Percentiles rank a stretch among this genome's conserved stretches.
phyloP scores from a whole-genome alignment of 2,113 vertebrate genomes.

The Chamaea fasciata region DNA sequence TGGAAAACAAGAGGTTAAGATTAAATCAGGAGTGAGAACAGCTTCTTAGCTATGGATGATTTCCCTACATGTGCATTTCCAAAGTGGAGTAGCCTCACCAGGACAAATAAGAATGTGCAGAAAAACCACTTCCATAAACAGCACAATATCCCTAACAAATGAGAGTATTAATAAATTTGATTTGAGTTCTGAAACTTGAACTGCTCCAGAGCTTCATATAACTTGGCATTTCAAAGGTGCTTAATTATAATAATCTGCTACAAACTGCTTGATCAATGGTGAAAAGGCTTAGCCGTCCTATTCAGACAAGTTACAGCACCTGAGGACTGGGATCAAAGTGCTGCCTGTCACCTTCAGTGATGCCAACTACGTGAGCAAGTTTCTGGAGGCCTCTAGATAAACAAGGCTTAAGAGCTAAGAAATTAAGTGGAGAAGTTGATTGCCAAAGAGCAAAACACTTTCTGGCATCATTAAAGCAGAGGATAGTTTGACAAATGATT shows the following conservation, averaged over 20 bases:
- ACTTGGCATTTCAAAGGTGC: not conserved
- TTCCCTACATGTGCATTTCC: not conserved
- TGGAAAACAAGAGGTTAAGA: not conserved
- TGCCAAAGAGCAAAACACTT: slow-evolving; percentile 16
- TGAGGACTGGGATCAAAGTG: not conserved
- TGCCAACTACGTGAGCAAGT: not conserved
- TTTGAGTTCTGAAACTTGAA: not conserved
- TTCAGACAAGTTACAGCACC: not conserved
- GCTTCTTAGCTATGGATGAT: not conserved
- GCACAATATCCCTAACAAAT: not conserved
- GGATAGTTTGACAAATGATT: not conserved
- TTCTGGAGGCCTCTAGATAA: not conserved
- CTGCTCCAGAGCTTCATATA: not conserved
- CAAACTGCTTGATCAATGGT: slow-evolving; percentile 7
- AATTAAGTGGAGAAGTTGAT: not conserved
- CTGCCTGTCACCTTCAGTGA: not conserved
- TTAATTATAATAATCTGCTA: slow-evolving; percentile 22
- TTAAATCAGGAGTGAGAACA: not conserved
- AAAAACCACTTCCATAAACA: not conserved
- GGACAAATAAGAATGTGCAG: not conserved
- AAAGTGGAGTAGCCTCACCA: not conserved
- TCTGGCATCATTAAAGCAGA: not conserved
- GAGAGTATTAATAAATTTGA: not conserved
- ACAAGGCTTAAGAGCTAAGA: not conserved
- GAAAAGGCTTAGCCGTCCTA: not conserved